Percentiles rank a stretch among this genome's conserved stretches.
Conservation (phyloP, 2,113 vertebrate genomes). For the Chinchilla lanigera region DNA sequence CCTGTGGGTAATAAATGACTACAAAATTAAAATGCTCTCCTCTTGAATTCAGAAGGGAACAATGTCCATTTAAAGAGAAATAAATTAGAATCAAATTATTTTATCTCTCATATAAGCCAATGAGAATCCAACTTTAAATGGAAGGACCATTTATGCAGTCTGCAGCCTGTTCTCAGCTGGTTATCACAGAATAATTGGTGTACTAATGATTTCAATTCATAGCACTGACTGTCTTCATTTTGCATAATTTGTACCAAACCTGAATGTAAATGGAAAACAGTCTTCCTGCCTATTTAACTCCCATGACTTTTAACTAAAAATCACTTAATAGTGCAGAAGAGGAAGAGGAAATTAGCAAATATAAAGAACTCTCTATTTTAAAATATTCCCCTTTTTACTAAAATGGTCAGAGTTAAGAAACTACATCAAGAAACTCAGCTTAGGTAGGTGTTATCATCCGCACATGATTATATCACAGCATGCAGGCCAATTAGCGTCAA, state of each 20-base stretch:
- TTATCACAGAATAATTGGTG: constrained; percentile 80
- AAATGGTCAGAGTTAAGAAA: constrained; percentile 60
- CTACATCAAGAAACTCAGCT: constrained; percentile 55
- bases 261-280: constrained; percentile 78
- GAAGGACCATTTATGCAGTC: constrained; percentile 16
- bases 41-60: constrained; percentile 75
- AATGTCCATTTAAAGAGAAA: constrained; percentile 73
- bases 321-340: constrained; percentile 62
- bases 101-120: constrained; percentile 65
- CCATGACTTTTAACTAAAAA: constrained; percentile 75
- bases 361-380: constrained; percentile 46
- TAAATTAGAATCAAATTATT: constrained; percentile 78
- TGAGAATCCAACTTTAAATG: constrained; percentile 69
- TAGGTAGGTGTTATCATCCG: constrained; percentile 12
- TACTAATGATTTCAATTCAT: constrained; percentile 76
- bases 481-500: constrained; percentile 70
- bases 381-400: constrained; percentile 53
- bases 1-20: constrained; percentile 66
- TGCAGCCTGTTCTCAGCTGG: constrained; percentile 77
- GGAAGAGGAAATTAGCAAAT: constrained; percentile 56
- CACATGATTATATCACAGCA: constrained; percentile 68
- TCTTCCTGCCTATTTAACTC: constrained; percentile 62
- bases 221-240: constrained; percentile 71
- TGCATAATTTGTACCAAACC: constrained; percentile 78
- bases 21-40: constrained; percentile 69